A percentile compares a stretch with the other conserved stretches of the same genome.
Evolutionary conservation across 1,140 invertebrate species (phyloP).

Genomic region (Apis laboriosa): DNA sequence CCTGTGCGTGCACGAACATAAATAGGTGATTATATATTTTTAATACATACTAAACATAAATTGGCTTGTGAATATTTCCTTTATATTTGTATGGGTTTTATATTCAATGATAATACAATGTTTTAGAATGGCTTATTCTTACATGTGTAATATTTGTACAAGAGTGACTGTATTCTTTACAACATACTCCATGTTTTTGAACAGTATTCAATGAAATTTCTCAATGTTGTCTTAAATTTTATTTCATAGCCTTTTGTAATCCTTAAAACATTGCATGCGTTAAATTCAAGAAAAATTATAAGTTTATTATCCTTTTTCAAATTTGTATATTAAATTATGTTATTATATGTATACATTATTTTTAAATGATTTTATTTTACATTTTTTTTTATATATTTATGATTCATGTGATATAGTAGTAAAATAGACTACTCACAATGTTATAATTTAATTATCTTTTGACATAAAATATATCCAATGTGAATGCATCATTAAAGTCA

Average conservation of each 20-base stretch:
- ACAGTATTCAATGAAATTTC: conserved; percentile 61
- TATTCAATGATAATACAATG: conserved; percentile 70
- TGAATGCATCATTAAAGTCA: conserved; percentile 13
- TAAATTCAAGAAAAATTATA: neutral
- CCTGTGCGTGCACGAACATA: conserved; percentile 22
- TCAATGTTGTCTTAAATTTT: conserved; percentile 49
- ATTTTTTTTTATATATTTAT: conserved; percentile 4
- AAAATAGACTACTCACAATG: conserved; percentile 5
- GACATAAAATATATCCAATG: neutral
- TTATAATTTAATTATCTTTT: conserved; percentile 9
- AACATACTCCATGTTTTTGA: conserved; percentile 65
- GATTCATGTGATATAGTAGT: neutral
- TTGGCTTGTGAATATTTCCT: conserved; percentile 72
- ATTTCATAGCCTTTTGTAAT: conserved; percentile 29
- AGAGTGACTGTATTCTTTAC: conserved; percentile 64
- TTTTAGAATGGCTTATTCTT: conserved; percentile 68
- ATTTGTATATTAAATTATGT: neutral
- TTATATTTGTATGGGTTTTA: conserved; percentile 75
- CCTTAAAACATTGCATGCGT: neutral
- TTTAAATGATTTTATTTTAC: conserved; percentile 16
- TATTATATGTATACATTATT: neutral
- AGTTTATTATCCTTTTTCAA: neutral
- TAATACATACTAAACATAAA: conserved; percentile 69
- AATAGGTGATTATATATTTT: conserved; percentile 71
- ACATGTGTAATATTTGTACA: conserved; percentile 63